Conservation (phyloP, 2,888 invertebrate species). For the Hemicrepidius hirtus region DNA sequence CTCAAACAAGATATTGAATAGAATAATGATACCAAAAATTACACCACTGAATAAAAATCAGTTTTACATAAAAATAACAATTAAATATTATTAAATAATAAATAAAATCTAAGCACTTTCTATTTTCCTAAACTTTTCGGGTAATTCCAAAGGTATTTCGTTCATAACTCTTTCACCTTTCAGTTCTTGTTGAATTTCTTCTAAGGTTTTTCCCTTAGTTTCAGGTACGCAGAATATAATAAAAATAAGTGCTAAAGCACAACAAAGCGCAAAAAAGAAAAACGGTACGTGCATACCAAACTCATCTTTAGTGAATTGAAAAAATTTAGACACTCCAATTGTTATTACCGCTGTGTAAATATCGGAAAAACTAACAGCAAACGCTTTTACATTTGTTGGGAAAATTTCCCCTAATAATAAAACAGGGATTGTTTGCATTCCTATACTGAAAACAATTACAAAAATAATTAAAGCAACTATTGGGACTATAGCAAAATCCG, state of each 20-base stretch:
- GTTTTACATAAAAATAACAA: too few relatives aligned
- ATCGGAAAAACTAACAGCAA: conserved; percentile 74
- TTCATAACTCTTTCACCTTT: not conserved
- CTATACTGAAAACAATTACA: conserved; percentile 71
- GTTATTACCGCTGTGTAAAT: conserved; percentile 71
- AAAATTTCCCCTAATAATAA: conserved; percentile 73
- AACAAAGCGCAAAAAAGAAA: conserved; percentile 78
- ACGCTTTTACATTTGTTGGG: conserved; percentile 73
- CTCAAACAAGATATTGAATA: too few relatives aligned
- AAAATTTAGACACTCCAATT: conserved; percentile 71
- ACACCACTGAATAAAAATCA: too few relatives aligned
- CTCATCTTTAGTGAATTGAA: conserved; percentile 73
- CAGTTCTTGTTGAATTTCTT: conserved; percentile 80
- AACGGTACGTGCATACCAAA: conserved; percentile 80
- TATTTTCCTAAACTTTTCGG: too few relatives aligned
- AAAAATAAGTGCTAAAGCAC: conserved; percentile 77
- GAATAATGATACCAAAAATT: too few relatives aligned
- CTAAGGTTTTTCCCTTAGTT: conserved; percentile 82
- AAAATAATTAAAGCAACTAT: conserved; percentile 70
- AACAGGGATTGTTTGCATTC: conserved; percentile 72
- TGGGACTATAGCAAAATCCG: conserved; percentile 68
- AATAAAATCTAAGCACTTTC: too few relatives aligned
- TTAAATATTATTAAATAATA: too few relatives aligned
- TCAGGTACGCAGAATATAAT: conserved; percentile 79
- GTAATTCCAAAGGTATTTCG: too few relatives aligned